Percentiles rank a stretch among this genome's conserved stretches.
Conservation (phyloP, 2,797 vertebrate genomes). For the Menidia menidia region DNA sequence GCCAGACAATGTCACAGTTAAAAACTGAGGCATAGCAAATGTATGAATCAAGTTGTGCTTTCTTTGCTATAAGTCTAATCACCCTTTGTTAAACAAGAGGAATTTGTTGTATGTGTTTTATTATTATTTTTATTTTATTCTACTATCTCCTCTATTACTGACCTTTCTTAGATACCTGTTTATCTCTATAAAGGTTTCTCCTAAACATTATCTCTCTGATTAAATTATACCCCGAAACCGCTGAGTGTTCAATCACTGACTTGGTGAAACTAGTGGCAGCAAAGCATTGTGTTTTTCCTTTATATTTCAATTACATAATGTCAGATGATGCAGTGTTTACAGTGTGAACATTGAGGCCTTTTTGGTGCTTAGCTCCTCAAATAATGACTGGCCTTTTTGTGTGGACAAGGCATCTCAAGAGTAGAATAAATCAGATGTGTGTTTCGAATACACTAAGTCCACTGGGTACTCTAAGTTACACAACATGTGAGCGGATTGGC, state of each 20-base stretch:
- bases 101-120: no score
- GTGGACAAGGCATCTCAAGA: background rate
- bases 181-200: background rate
- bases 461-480: constrained; percentile 9
- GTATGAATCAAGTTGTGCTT: background rate
- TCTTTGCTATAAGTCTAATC: background rate
- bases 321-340: constrained; percentile 33
- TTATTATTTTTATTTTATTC: no score
- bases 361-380: constrained; percentile 13
- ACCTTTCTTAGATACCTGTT: no score
- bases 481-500: background rate
- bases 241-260: constrained; percentile 21
- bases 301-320: constrained; percentile 41
- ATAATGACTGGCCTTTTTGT: constrained; percentile 24
- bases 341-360: background rate
- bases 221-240: constrained; percentile 54
- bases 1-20: no score
- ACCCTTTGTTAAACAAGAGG: background rate
- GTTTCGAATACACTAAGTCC: constrained; percentile 1
- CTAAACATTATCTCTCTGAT: constrained; percentile 16
- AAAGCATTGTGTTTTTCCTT: constrained; percentile 59
- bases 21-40: background rate
- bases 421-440: constrained; percentile 20
- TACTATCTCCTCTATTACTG: no score
- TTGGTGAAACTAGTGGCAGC: constrained; percentile 13